phyloP scores from a whole-genome alignment of 2,113 vertebrate species.

The Amblyornis subalaris region DNA sequence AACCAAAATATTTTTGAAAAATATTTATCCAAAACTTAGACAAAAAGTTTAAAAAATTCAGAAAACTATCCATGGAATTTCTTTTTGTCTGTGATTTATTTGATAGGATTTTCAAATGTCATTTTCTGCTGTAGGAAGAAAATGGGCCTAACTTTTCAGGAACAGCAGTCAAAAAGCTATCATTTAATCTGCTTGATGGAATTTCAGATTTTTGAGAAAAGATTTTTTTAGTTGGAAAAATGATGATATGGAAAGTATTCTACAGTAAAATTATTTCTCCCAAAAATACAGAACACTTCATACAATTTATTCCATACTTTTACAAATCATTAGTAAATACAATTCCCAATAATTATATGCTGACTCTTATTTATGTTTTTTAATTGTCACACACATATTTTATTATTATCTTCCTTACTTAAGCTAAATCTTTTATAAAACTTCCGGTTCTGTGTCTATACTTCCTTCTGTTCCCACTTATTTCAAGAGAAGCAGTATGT shows the following conservation, averaged over 20 bases:
- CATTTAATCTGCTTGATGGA: not conserved
- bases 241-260: not conserved
- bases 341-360: not conserved
- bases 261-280: not conserved
- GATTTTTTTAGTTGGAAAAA: not conserved
- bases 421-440: not conserved
- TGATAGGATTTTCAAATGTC: not conserved
- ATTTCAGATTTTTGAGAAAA: not conserved
- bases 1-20: not conserved
- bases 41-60: not conserved
- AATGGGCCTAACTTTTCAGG: not conserved
- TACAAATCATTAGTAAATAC: not conserved
- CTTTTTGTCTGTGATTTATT: not conserved
- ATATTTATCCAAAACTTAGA: not conserved
- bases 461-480: not conserved
- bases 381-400: not conserved
- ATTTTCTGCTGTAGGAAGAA: not conserved
- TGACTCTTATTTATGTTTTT: not conserved
- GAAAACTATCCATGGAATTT: not conserved
- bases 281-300: not conserved
- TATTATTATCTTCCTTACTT: not conserved
- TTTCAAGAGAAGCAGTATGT: not conserved
- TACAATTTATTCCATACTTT: not conserved
- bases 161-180: not conserved
- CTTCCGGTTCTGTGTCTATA: not conserved